Evolutionary conservation across 2,113 vertebrate genomes (phyloP).

Genomic region (Lethenteron camtschaticum): DNA sequence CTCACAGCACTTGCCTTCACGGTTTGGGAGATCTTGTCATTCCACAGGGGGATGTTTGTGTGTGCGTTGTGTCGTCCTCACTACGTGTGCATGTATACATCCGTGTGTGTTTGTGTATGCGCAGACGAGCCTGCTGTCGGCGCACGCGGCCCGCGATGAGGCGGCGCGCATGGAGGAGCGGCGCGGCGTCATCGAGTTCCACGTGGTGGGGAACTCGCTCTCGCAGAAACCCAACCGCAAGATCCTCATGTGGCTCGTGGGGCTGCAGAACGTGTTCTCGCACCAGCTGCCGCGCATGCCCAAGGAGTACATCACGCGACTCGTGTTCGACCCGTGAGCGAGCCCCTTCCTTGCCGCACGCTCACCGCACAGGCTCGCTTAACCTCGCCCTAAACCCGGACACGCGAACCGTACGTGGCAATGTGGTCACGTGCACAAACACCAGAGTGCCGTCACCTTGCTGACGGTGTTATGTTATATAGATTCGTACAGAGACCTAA

Average conservation of each 20-base stretch:
- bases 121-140: conserved; percentile 76
- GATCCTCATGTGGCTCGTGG: conserved; percentile 92
- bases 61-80: conserved; percentile 88
- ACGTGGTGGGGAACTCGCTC: conserved; percentile 86
- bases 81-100: conserved; percentile 91
- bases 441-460: too few species aligned
- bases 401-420: too few species aligned
- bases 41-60: conserved; percentile 81
- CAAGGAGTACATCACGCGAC: conserved; percentile 93
- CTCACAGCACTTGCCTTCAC: too few species aligned
- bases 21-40: conserved; percentile 73
- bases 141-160: conserved; percentile 80
- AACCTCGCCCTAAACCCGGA: too few species aligned
- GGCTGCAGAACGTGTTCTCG: conserved; percentile 90
- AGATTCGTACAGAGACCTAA: too few species aligned
- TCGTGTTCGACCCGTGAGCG: conserved; percentile 90
- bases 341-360: background rate
- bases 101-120: conserved; percentile 86
- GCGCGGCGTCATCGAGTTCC: conserved; percentile 88
- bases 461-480: too few species aligned
- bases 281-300: conserved; percentile 96
- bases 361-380: background rate
- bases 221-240: conserved; percentile 91
- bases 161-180: conserved; percentile 82
- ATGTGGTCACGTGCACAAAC: too few species aligned